Percentiles rank a stretch among this genome's conserved stretches.
Conservation (phyloP, 2,113 vertebrate species). For the Cebidichthys violaceus region DNA sequence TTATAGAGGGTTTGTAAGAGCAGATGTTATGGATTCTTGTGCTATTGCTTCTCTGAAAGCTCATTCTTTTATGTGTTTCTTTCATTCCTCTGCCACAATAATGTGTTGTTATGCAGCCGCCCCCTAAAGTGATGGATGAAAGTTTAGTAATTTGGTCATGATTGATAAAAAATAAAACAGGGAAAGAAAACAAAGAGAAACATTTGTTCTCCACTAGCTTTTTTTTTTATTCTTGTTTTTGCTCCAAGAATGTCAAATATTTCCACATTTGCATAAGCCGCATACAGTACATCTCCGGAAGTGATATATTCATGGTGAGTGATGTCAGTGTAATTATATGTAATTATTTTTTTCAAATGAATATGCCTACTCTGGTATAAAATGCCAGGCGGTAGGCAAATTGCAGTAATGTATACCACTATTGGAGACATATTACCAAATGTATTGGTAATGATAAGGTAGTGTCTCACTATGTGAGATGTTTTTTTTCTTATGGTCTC, state of each 20-base stretch:
- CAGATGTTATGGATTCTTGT: slow-evolving; percentile 43
- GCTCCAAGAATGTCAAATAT: slow-evolving; percentile 30
- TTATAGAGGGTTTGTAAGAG: slow-evolving; percentile 14
- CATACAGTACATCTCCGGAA: slow-evolving; percentile 30
- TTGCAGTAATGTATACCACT: slow-evolving; percentile 18
- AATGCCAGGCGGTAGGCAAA: slow-evolving; percentile 13
- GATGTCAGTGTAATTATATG: slow-evolving; percentile 59
- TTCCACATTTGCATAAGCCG: slow-evolving; percentile 1
- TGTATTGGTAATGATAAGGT: background rate
- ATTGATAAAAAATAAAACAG: slow-evolving; percentile 29
- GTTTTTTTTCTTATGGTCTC: background rate
- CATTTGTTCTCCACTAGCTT: slow-evolving; percentile 1
- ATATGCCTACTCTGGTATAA: slow-evolving; percentile 42
- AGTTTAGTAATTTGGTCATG: slow-evolving; percentile 42
- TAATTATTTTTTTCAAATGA: slow-evolving; percentile 39
- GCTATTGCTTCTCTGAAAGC: slow-evolving; percentile 28
- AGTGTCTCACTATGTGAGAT: background rate
- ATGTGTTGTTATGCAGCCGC: slow-evolving; percentile 49
- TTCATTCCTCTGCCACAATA: slow-evolving; percentile 37
- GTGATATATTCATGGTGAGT: slow-evolving; percentile 47
- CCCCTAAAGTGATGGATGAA: slow-evolving; percentile 43
- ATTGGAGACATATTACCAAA: slow-evolving; percentile 25
- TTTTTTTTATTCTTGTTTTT: slow-evolving; percentile 21
- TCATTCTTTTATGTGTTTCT: slow-evolving; percentile 48
- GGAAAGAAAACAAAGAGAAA: slow-evolving; percentile 1